Evolutionary conservation across 2,888 invertebrate species (phyloP), one percentile per base, ranked within the genome.

Genomic region (Himalopsyche anomala): DNA sequence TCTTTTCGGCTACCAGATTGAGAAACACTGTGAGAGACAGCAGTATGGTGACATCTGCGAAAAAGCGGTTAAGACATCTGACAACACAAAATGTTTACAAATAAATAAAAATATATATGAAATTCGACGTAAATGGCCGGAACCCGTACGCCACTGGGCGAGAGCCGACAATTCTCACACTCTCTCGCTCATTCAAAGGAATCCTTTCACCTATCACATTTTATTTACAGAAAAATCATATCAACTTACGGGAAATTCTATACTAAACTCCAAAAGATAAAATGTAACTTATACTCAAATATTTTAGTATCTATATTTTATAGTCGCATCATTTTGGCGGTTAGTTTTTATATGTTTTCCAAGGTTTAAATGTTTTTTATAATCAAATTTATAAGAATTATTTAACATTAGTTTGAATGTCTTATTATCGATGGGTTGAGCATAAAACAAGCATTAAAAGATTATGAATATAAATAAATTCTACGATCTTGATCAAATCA

Each of bases 1-100:
- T 97, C 94, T 98, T 98, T 95, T 98, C 98, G 90, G 98, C 98
- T 92, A 99, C 98, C 95, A 98, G 96, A 95, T 98, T 97, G 94
- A 98, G 96, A 95, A 98, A 98, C 93, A 98, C 98, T 94, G 98
- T 98, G 95, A 98, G 96, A 93, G 98, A 98, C 93, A 99, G 96
- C 93, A 98, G 96, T 93, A 98, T 98, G 93, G 98, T 98, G 94
- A 98, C 98, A 95, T 97, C 98, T 98, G 96, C 92, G 95, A 94
- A 92, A 45, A 85, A 83, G 55, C 54, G 56, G 79, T 80, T 74
- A 74, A 74, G 38, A 74, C 74, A 74, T 74, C 80, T 80, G 45
- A 80, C 80, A 45, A 80, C 42, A 80, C 45, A 80, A 80, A 42
- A 80, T 80, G 45, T 80, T 42, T 80, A 80, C 80, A 45, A 15